Conservation (phyloP, 2,113 vertebrate species). For the Dunckerocampus dactyliophorus region DNA sequence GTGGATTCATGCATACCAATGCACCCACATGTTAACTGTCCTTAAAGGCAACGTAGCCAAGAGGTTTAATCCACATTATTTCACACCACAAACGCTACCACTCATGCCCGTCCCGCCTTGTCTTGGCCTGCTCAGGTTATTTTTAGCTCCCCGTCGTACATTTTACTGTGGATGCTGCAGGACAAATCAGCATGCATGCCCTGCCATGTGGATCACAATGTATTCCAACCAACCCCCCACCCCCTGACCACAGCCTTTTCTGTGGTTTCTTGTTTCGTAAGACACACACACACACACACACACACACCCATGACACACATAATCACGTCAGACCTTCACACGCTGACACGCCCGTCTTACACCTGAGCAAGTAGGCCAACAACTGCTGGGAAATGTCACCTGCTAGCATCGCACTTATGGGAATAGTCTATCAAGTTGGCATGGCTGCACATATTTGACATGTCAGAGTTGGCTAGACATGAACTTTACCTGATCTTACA, state of each 20-base stretch:
- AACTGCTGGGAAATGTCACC: background rate
- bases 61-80: conserved; percentile 48
- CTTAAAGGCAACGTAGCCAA: conserved; percentile 13
- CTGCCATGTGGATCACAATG: background rate
- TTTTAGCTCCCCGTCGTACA: conserved; percentile 32
- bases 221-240: no score
- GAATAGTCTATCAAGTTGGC: background rate
- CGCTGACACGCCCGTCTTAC: background rate
- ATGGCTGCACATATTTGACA: no score
- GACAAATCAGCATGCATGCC: conserved; percentile 2
- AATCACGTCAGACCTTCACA: background rate
- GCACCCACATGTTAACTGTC: background rate
- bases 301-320: background rate
- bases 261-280: conserved; percentile 1
- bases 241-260: no score
- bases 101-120: conserved; percentile 9
- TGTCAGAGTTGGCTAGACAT: no score
- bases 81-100: conserved; percentile 18
- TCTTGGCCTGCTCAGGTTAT: conserved; percentile 43
- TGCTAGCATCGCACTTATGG: background rate
- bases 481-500: no score
- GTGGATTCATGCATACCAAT: background rate
- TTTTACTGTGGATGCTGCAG: conserved; percentile 1
- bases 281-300: no score
- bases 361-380: background rate